Evolutionary conservation across 2,888 invertebrate genomes (phyloP).

Genomic region (Chironomus tentans): DNA sequence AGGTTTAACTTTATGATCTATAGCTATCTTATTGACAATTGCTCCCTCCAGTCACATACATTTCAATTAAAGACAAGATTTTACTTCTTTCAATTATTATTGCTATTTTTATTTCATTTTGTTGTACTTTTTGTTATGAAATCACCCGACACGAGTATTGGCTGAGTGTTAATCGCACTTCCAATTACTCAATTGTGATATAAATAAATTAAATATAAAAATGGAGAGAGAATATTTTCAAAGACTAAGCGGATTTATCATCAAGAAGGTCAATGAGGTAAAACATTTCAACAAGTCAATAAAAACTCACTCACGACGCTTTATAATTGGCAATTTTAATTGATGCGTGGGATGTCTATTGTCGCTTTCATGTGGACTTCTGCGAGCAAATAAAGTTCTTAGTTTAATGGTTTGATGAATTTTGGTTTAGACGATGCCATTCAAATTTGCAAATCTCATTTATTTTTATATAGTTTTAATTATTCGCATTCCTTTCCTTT

Average conservation of each 20-base stretch:
- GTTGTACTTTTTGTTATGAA: too few species aligned
- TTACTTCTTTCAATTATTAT: too few species aligned
- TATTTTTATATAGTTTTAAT: too few species aligned
- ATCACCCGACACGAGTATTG: neutral
- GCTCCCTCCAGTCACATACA: neutral
- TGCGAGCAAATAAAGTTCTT: neutral
- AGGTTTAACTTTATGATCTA: neutral
- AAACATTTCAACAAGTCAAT: conserved; percentile 1
- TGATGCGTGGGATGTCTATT: neutral
- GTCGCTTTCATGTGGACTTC: neutral
- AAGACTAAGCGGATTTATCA: neutral
- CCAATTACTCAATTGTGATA: neutral
- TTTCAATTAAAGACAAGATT: neutral
- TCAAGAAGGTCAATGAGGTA: neutral
- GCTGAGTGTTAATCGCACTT: neutral
- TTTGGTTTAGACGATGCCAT: too few species aligned
- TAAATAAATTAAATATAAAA: neutral
- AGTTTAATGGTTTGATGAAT: too few species aligned
- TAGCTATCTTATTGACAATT: neutral
- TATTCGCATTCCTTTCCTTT: too few species aligned
- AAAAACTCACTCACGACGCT: neutral
- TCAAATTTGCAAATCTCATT: too few species aligned
- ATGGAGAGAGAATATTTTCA: neutral
- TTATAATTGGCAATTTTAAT: neutral
- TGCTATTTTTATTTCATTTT: too few species aligned